Evolutionary conservation across 2,888 invertebrate species (phyloP), one percentile per base, ranked within the genome.

Genomic region (Embidobia sp.): DNA sequence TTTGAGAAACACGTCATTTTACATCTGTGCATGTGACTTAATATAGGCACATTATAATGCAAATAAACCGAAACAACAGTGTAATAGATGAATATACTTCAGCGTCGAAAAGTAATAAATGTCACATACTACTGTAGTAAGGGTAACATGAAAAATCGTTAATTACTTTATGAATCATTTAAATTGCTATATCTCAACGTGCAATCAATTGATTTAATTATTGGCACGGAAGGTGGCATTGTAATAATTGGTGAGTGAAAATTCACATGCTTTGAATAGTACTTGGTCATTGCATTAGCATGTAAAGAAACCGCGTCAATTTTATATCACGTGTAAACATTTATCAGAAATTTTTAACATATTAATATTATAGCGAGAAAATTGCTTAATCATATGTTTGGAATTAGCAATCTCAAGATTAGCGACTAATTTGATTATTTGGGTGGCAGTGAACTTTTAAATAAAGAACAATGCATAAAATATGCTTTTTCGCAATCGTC

Each of bases 201-300:
- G 19, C 31, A 69, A 69, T 69, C 67, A 53, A 35, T 67, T 55
- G 37, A 67, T 67, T 67, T 67, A 55, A 67, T 55, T 67, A 55
- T 46, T 29, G 35, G 44, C 53, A 35, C 42, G 29, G 35, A 46
- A 27, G 40, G 35, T 40, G 48, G 31, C 7, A 67, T 67, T 67
- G 27, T 49, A 11, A 49, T 18, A 69, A 48, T 48, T 29, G 48
- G 37, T 35, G 15, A 49, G 46, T 57, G 55, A 55, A 57, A 67
- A 33, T 57, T 67, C 49, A 37, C 55, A 31, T 22, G 19, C 42
- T 7, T 19, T 7, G 22, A 49, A 49, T 40, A 29, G 22, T 51
- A 37, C 1, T 31, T 31, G 29, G 18, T 18, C 42, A 57, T 6
- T 27, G 27, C 18, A 31, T 59, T 22, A 46, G 8, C 19, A 22